Evolutionary conservation across 2,888 invertebrate genomes (phyloP).

Genomic region (Pycnomerus fuliginosus): DNA sequence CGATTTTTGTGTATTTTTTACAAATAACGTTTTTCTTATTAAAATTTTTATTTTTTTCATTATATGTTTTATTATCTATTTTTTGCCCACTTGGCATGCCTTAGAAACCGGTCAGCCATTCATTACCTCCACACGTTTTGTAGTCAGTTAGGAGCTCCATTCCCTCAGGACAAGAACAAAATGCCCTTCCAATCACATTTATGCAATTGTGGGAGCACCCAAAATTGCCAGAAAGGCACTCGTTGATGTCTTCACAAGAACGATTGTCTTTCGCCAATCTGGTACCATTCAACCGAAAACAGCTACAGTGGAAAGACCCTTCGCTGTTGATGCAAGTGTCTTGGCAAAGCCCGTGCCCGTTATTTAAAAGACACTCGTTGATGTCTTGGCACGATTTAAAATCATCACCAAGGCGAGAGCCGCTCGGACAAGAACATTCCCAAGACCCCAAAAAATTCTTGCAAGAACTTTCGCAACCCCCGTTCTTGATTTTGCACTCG

Average conservation of each 20-base stretch:
- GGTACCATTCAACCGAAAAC: conserved; percentile 59
- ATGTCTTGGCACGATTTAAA: conserved; percentile 54
- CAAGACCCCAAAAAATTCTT: conserved; percentile 59
- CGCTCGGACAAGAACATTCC: conserved; percentile 57
- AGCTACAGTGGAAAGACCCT: conserved; percentile 61
- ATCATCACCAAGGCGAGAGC: conserved; percentile 51
- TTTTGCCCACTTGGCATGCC: too few relatives aligned
- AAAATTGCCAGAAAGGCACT: conserved; percentile 28
- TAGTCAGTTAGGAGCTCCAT: conserved; percentile 44
- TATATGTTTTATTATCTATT: too few relatives aligned
- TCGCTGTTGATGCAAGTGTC: conserved; percentile 61
- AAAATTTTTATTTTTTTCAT: too few relatives aligned
- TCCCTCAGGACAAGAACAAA: conserved; percentile 47
- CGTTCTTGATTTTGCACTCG: conserved; percentile 58
- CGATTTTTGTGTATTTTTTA: too few relatives aligned
- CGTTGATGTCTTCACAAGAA: conserved; percentile 51
- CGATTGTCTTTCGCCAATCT: conserved; percentile 58
- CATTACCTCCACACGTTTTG: conserved; percentile 44
- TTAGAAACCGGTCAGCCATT: conserved; percentile 3
- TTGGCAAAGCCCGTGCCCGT: conserved; percentile 67
- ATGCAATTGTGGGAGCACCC: conserved; percentile 56
- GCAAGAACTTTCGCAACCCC: conserved; percentile 60
- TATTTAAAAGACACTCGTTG: conserved; percentile 63
- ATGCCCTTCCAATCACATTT: conserved; percentile 54
- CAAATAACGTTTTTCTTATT: too few relatives aligned